phyloP scores from a whole-genome alignment of 2,113 vertebrate genomes.

The Puma concolor region DNA sequence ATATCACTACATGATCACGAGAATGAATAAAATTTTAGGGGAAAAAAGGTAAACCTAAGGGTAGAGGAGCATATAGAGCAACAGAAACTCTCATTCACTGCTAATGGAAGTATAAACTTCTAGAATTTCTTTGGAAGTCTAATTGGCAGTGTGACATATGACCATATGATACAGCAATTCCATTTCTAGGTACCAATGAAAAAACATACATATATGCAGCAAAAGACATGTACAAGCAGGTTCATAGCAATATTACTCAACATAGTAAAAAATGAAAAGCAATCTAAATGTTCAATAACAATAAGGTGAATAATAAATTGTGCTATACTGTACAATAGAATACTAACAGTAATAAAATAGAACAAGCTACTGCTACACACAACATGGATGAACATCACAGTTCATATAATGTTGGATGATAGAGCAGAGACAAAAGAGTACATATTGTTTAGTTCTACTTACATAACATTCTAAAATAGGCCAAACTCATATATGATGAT shows the following conservation, averaged over 20 bases:
- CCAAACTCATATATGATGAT: not conserved
- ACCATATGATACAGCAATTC: not conserved
- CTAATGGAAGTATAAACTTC: not conserved
- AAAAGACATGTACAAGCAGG: not conserved
- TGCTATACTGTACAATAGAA: not conserved
- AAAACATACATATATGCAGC: not conserved
- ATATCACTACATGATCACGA: not conserved
- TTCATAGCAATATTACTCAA: not conserved
- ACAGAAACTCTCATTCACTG: not conserved
- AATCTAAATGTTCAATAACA: not conserved
- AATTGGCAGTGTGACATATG: not conserved
- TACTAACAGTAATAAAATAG: not conserved
- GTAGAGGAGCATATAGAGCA: not conserved
- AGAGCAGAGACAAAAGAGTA: not conserved
- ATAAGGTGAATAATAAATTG: not conserved
- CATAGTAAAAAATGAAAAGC: not conserved
- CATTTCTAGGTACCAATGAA: not conserved
- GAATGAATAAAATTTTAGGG: not conserved
- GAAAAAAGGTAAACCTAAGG: not conserved
- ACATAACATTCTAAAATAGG: not conserved
- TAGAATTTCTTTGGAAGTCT: not conserved
- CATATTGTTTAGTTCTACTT: not conserved
- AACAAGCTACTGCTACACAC: not conserved
- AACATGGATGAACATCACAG: not conserved
- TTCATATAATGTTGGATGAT: not conserved